Conservation (phyloP, 30 jellyfish, hydroid and myxozoan species). For the Aurelia sp. region DNA sequence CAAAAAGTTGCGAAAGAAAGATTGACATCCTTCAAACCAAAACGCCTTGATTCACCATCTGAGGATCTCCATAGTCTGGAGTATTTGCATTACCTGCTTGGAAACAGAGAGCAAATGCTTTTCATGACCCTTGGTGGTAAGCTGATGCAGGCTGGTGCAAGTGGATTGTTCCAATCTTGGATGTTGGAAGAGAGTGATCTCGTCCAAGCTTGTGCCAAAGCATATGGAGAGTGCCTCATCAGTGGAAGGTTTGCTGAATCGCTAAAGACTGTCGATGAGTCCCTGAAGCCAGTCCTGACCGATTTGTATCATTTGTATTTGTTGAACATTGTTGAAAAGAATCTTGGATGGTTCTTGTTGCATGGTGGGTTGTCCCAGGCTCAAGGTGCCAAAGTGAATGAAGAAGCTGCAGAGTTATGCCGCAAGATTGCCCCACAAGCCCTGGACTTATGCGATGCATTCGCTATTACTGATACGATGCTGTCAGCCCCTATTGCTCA, state of each 20-base stretch:
- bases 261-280: slow-evolving; percentile 68
- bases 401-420: slow-evolving; percentile 66
- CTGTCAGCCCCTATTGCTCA: slow-evolving; percentile 92
- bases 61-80: slow-evolving; percentile 61
- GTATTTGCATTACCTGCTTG: slow-evolving; percentile 81
- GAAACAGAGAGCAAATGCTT: slow-evolving; percentile 81
- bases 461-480: slow-evolving; percentile 88
- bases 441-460: slow-evolving; percentile 82
- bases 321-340: slow-evolving; percentile 61
- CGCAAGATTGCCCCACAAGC: slow-evolving; percentile 83
- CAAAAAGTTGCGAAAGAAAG: slow-evolving; percentile 96
- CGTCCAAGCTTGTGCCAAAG: slow-evolving; percentile 82
- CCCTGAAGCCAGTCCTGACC: slow-evolving; percentile 64
- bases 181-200: slow-evolving; percentile 90
- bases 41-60: slow-evolving; percentile 60
- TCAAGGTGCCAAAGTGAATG: slow-evolving; percentile 58
- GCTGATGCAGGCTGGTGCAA: slow-evolving; percentile 79
- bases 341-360: slow-evolving; percentile 85
- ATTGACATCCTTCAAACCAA: slow-evolving; percentile 69
- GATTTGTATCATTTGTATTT: slow-evolving; percentile 69
- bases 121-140: slow-evolving; percentile 76
- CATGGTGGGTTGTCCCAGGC: slow-evolving; percentile 72
- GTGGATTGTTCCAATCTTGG: slow-evolving; percentile 84
- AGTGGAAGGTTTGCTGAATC: slow-evolving; percentile 76
- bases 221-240: slow-evolving; percentile 88